These are phyloP conservation scores for Palloptera scutellata DNA, from an alignment of 2,888 invertebrate species.

Conservation along the genomic window DNA sequence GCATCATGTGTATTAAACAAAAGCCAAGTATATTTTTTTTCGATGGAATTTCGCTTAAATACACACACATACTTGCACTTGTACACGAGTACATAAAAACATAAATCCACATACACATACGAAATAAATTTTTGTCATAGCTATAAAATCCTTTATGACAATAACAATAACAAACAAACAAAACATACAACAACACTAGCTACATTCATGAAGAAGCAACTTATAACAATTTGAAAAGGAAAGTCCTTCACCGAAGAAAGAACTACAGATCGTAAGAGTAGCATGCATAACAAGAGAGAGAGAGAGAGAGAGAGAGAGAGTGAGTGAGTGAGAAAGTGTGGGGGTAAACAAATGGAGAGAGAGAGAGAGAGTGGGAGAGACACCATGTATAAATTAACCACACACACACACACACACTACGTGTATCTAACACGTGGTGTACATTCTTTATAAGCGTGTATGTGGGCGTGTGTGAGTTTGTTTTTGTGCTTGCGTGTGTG, in stretches of 20 bases:
- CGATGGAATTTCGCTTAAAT: not conserved
- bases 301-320: too few species aligned
- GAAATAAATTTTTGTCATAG: too few species aligned
- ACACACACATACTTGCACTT: not conserved
- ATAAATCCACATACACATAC: not conserved
- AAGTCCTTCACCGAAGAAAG: not conserved
- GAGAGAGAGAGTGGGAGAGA: too few species aligned
- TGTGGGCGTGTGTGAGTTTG: not conserved
- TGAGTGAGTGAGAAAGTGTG: too few species aligned
- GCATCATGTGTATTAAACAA: too few species aligned
- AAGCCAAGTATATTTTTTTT: too few species aligned
- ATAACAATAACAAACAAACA: too few species aligned
- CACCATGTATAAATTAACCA: too few species aligned
- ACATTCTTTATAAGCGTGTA: not conserved
- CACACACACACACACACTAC: too few species aligned
- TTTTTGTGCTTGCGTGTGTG: not conserved
- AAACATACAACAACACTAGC: not conserved
- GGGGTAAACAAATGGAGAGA: too few species aligned
- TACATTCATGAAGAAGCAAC: too few species aligned
- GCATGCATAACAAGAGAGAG: not conserved
- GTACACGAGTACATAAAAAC: not conserved
- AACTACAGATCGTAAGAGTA: not conserved
- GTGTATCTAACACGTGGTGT: not conserved
- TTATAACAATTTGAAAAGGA: conserved; percentile 1
- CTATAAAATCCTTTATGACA: too few species aligned